Evolutionary conservation across 2,113 vertebrate genomes (phyloP).

Genomic region (Petrocephalus zakoni): DNA sequence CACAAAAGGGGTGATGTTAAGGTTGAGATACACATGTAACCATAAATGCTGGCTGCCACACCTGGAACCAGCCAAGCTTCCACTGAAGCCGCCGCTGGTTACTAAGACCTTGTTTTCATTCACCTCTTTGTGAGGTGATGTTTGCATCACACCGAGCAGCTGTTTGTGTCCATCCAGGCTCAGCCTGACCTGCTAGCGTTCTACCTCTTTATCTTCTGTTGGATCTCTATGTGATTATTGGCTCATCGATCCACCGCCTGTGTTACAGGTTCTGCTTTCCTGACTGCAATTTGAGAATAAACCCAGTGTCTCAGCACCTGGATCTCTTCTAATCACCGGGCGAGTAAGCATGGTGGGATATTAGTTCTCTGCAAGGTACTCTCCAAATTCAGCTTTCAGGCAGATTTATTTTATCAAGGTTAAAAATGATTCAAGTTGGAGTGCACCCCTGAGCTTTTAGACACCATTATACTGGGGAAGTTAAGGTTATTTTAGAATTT

Average conservation of each 20-base stretch:
- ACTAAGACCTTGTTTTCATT: not conserved
- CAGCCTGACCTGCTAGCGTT: not conserved
- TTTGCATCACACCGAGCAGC: not conserved
- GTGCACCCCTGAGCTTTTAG: not conserved
- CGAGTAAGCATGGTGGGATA: not conserved
- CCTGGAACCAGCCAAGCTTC: not conserved
- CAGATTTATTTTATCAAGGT: not conserved
- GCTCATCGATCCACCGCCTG: not conserved
- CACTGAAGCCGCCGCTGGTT: not conserved
- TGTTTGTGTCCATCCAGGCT: not conserved
- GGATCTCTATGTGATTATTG: not conserved
- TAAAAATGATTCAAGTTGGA: not conserved
- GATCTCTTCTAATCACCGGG: not conserved
- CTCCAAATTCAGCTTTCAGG: not conserved
- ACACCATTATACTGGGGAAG: not conserved
- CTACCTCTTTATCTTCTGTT: not conserved
- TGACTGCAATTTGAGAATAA: not conserved
- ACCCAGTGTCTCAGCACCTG: not conserved
- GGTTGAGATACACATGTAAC: not conserved
- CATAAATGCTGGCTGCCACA: not conserved
- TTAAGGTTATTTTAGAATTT: conserved; percentile 5
- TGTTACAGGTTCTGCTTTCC: not conserved
- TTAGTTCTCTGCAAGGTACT: not conserved
- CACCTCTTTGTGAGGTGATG: not conserved
- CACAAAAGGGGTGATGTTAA: not conserved